phyloP scores from a whole-genome alignment of 2,888 invertebrate species.

The Unio delphinus region DNA sequence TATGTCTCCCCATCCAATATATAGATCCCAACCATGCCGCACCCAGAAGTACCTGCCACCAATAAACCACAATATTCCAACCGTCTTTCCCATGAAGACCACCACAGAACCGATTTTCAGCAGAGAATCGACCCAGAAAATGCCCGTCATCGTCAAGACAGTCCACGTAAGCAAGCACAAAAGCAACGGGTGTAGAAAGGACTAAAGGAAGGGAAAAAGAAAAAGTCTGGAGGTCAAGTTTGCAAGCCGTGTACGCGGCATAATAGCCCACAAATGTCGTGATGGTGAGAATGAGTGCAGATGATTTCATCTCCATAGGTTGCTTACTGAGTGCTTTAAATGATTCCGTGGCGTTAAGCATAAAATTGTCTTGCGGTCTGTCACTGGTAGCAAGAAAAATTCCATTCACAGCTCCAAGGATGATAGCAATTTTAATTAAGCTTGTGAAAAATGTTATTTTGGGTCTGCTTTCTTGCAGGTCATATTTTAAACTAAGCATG shows the following conservation, averaged over 20 bases:
- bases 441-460: conserved; percentile 25
- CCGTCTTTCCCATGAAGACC: neutral
- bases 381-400: too few species aligned
- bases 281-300: conserved; percentile 32
- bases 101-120: conserved; percentile 14
- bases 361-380: neutral
- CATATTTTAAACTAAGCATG: conserved; percentile 35
- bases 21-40: conserved; percentile 56
- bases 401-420: too few species aligned
- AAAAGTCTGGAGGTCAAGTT: conserved; percentile 71
- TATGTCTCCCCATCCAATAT: conserved; percentile 63
- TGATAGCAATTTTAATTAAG: conserved; percentile 27
- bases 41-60: conserved; percentile 26
- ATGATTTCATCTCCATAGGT: conserved; percentile 16
- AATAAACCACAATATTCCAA: neutral
- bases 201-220: conserved; percentile 71
- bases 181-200: conserved; percentile 67
- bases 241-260: conserved; percentile 73
- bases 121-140: conserved; percentile 15
- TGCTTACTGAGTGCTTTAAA: neutral
- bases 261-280: conserved; percentile 64
- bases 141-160: conserved; percentile 10
- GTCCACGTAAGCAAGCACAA: conserved; percentile 24
- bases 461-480: conserved; percentile 40
- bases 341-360: too few species aligned